phyloP scores from a whole-genome alignment of 1,140 invertebrate species.

The Rhopalosiphum maidis region DNA sequence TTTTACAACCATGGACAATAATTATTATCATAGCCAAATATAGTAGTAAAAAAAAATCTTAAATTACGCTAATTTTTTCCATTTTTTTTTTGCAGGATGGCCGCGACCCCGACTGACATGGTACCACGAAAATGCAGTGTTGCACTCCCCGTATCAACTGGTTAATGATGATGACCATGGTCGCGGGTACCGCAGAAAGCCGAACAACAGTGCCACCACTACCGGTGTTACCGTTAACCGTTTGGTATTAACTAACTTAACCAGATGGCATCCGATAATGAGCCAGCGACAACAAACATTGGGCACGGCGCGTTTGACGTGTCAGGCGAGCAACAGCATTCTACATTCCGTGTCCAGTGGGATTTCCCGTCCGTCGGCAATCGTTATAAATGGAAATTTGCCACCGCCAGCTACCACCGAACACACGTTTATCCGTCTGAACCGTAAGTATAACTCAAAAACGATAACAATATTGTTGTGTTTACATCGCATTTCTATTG shows the following conservation, averaged over 20 bases:
- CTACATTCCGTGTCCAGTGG: conserved; percentile 68
- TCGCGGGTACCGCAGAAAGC: conserved; percentile 65
- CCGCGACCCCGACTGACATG: conserved; percentile 83
- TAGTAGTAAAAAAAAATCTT: neutral
- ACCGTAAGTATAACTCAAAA: conserved; percentile 31
- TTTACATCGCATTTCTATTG: neutral
- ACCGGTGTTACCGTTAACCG: neutral
- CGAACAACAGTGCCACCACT: neutral
- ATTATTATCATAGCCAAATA: neutral
- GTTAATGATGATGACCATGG: conserved; percentile 63
- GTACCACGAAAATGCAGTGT: conserved; percentile 79
- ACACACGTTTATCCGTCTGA: conserved; percentile 31
- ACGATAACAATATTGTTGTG: neutral
- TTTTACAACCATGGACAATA: neutral
- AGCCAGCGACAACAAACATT: conserved; percentile 62
- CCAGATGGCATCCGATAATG: conserved; percentile 31
- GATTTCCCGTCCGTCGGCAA: conserved; percentile 69
- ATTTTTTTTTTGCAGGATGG: conserved; percentile 70
- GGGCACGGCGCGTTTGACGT: conserved; percentile 80
- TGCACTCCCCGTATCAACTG: conserved; percentile 68
- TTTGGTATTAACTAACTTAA: conserved; percentile 13
- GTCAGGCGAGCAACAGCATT: conserved; percentile 83
- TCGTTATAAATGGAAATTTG: neutral
- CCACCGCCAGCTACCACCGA: conserved; percentile 30
- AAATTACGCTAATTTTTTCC: neutral